Conservation (phyloP, 2,113 vertebrate species). For the Anolis sagrei region DNA sequence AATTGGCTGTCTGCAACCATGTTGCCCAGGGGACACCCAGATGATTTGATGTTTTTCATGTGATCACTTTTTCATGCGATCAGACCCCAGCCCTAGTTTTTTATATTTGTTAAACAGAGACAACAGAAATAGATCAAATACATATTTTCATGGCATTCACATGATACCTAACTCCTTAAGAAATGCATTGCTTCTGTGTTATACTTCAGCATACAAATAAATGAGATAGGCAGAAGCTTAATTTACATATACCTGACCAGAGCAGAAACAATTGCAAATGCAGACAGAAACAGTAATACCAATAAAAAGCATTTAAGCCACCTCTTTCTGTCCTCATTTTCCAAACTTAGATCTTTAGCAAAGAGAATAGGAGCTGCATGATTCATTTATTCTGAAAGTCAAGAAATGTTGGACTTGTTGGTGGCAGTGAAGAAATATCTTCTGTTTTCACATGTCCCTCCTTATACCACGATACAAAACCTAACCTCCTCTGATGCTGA, state of each 20-base stretch:
- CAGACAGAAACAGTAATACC: not conserved
- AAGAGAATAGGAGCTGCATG: not conserved
- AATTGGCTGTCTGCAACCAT: no score
- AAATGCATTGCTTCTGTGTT: not conserved
- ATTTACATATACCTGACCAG: not conserved
- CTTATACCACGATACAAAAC: conserved; percentile 16
- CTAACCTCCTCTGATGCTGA: conserved; percentile 49
- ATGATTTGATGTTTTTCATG: no score
- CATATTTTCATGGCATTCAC: not conserved
- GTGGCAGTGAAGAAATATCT: not conserved
- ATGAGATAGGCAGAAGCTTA: not conserved
- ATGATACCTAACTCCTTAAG: not conserved
- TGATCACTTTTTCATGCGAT: not conserved
- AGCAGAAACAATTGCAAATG: not conserved
- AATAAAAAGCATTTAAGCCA: not conserved
- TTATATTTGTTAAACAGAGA: no score
- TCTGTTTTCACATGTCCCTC: conserved; percentile 6
- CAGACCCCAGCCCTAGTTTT: no score
- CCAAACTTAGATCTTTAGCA: not conserved
- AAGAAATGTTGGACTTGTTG: not conserved
- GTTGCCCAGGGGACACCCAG: no score
- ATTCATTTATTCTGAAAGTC: not conserved
- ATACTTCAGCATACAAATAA: not conserved
- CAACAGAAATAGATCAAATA: not conserved
- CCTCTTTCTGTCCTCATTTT: conserved; percentile 7